Evolutionary conservation across 2,113 vertebrate genomes (phyloP).

Genomic region (Gnathonemus longibarbis): DNA sequence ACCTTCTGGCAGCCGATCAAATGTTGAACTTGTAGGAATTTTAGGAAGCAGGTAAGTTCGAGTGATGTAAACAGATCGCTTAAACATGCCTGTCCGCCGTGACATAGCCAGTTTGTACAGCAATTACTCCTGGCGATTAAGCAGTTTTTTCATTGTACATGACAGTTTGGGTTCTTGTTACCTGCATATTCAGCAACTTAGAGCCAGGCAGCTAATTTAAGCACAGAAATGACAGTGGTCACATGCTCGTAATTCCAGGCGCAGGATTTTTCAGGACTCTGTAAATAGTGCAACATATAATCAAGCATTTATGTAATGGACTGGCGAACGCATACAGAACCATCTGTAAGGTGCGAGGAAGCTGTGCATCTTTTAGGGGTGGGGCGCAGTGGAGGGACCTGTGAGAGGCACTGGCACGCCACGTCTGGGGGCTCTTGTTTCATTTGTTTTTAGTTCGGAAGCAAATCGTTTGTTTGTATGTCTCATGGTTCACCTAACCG

Average conservation of each 20-base stretch:
- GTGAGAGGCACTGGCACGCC: neutral
- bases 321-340: neutral
- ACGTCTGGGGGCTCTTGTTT: neutral
- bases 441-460: neutral
- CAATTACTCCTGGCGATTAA: neutral
- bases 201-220: neutral
- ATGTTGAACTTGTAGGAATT: conserved; percentile 44
- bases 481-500: neutral
- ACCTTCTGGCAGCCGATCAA: conserved; percentile 24
- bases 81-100: conserved; percentile 18
- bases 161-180: neutral
- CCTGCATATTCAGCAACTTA: neutral
- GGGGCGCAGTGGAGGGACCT: neutral
- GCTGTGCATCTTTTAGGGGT: neutral
- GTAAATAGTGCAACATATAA: neutral
- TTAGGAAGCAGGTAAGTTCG: conserved; percentile 45
- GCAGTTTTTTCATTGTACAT: neutral
- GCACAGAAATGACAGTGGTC: neutral
- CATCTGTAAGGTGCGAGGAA: neutral
- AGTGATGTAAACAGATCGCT: conserved; percentile 41
- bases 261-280: neutral
- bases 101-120: neutral
- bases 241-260: neutral
- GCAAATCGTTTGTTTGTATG: neutral
- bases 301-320: neutral